Conservation (phyloP, 1,140 invertebrate genomes). For the Colletes latitarsis region DNA sequence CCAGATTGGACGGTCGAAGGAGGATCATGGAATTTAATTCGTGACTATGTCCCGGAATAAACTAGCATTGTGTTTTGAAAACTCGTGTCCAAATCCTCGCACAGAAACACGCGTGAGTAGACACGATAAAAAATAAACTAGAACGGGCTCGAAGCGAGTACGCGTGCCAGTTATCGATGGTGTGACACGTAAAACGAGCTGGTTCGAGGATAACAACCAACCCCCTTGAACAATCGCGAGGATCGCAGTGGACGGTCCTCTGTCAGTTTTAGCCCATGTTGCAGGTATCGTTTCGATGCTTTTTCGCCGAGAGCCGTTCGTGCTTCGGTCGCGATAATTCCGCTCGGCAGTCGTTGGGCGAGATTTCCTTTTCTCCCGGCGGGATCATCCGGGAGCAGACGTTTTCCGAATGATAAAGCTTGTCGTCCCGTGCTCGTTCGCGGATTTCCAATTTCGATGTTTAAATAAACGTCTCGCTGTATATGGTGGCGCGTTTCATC, state of each 20-base stretch:
- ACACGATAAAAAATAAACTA: not conserved
- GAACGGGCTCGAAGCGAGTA: not conserved
- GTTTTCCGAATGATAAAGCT: conserved; percentile 7
- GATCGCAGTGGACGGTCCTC: not conserved
- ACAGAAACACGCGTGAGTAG: not conserved
- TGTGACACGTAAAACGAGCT: not conserved
- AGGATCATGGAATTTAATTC: too few relatives aligned
- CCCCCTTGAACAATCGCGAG: not conserved
- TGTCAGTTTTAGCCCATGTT: not conserved
- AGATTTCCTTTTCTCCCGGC: not conserved
- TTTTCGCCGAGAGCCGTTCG: not conserved
- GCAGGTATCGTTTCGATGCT: not conserved
- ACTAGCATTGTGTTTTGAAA: too few relatives aligned
- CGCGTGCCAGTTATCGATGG: not conserved
- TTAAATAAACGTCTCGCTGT: conserved; percentile 13
- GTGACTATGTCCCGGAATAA: too few relatives aligned
- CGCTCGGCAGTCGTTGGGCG: not conserved
- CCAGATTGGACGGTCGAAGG: too few relatives aligned
- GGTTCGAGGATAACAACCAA: not conserved
- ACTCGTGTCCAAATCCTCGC: too few relatives aligned
- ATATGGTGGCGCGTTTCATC: not conserved
- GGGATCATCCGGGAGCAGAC: not conserved
- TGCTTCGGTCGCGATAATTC: not conserved
- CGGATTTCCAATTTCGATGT: conserved; percentile 40
- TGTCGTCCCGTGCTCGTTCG: not conserved